A percentile compares a stretch with the other conserved stretches of the same genome.
Conservation (phyloP, 2,113 vertebrate genomes). For the Phodopus roborovskii region DNA sequence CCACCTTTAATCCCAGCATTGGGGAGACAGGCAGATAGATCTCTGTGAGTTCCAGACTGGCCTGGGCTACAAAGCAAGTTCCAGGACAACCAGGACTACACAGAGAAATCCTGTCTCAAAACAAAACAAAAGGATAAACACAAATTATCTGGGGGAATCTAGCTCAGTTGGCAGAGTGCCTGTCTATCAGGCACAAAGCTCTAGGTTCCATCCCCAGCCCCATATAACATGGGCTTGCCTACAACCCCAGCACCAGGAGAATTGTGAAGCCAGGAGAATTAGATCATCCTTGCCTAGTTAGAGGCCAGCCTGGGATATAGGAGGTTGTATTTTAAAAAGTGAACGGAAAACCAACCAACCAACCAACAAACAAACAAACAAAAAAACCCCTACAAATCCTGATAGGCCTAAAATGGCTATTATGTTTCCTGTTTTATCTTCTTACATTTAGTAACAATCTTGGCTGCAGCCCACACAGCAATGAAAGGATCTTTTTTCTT, state of each 20-base stretch:
- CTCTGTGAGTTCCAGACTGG: not conserved
- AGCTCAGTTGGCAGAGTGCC: not conserved
- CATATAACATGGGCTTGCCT: not conserved
- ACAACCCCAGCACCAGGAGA: not conserved
- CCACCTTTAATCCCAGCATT: not conserved
- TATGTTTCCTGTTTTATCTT: not conserved
- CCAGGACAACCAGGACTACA: not conserved
- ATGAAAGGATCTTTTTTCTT: not conserved
- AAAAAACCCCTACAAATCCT: not conserved
- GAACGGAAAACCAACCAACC: not conserved
- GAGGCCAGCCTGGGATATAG: not conserved
- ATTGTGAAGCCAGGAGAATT: not conserved
- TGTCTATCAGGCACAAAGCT: not conserved
- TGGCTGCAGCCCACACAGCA: too few species aligned
- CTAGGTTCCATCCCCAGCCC: not conserved
- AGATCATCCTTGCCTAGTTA: not conserved
- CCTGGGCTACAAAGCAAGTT: not conserved
- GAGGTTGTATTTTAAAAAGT: not conserved
- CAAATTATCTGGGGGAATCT: not conserved
- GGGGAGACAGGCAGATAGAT: not conserved
- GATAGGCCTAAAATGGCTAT: not conserved
- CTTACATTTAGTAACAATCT: not conserved
- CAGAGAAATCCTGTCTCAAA: not conserved
- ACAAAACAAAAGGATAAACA: not conserved
- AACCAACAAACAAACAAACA: not conserved